These are phyloP conservation scores for Venustaconcha ellipsiformis DNA, from an alignment of 1,140 invertebrate species.

Conservation along the genomic window DNA sequence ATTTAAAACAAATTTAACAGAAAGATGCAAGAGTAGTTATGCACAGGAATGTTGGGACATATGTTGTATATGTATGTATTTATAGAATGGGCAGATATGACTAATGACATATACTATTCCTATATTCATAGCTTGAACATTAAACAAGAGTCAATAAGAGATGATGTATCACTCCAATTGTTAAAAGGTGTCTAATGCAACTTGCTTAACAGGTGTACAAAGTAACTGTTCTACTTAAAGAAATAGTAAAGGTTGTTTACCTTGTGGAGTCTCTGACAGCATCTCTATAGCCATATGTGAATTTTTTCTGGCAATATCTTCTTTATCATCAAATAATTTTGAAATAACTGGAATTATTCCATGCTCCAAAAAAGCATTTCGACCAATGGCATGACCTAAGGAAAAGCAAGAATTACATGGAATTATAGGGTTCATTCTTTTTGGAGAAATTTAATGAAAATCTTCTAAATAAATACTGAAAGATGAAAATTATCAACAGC, in stretches of 20 bases:
- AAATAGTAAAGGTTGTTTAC: slow-evolving; percentile 34
- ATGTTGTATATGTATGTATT: no score
- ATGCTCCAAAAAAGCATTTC: slow-evolving; percentile 65
- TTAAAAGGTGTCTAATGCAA: background rate
- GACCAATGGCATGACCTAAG: slow-evolving; percentile 66
- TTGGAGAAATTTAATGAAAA: background rate
- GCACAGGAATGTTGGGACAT: no score
- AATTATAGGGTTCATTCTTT: background rate
- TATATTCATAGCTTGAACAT: no score
- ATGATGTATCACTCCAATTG: background rate
- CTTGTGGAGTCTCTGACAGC: slow-evolving; percentile 64
- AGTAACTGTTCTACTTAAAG: no score
- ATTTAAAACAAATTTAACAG: no score
- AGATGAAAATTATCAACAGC: background rate
- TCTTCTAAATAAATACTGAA: background rate
- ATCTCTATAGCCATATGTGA: slow-evolving; percentile 67
- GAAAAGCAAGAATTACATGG: slow-evolving; percentile 11
- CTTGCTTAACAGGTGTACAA: no score
- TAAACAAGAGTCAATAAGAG: no score
- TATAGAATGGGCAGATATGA: no score
- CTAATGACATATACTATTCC: no score
- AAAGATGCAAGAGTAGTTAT: no score
- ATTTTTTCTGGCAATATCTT: slow-evolving; percentile 66
- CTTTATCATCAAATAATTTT: slow-evolving; percentile 66
- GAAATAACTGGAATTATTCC: slow-evolving; percentile 62